Base-by-base conservation (phyloP, 2,888 invertebrate genomes). In the Tanypteryx hageni region DNA sequence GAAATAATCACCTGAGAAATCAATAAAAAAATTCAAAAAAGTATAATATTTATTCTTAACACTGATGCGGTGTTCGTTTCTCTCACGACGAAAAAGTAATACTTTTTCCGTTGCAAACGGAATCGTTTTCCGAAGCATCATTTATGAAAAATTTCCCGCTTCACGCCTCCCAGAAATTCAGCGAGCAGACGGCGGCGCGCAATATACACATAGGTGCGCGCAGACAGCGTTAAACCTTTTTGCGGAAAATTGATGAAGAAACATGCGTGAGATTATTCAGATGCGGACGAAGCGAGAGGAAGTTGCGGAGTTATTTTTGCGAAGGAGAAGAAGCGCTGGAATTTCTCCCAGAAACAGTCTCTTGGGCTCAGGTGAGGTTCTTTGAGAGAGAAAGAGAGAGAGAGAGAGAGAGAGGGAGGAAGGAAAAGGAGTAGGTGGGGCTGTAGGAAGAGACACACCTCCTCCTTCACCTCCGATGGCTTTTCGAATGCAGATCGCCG, bases 351-450 rank as follows among this genome's bases (percentile, higher is more conserved):
- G 44, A 89, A 64, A 64, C 64, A 89, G 89, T 89, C 89, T 89
- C 89, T 64, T 61, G 89, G 89, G 89, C 89, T 89, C 89, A 89
- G 89, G 89, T 89, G 89, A 89, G 89, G 89, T 89, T 89, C 89
- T 89, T 61, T 89, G 85, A 85, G 13, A 61, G 61, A 61, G 61
- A 61, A 61, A 18, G 86, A 44, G 31, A 11, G 31, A n/a, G 64
- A 44, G 44, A 44, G 44, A 44, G 44, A 44, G 44, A 44, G 44
- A 44, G 44, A 44, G 44, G 5, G 44, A 56, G 56, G 83, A 56
- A 14, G 56, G n/a, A 44, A 57, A 7, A 83, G 83, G 83, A 64
- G 64, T n/a, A 11, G 83, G 83, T 18, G 83, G 83, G 76, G n/a
- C 16, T 11, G 57, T n/a, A 57, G 44, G 83, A 18, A 44, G 31